A percentile compares a stretch with the other conserved stretches of the same genome.
These are phyloP conservation scores for Australoheros facetus DNA, from an alignment of 2,797 vertebrate species.

Conservation along the genomic window DNA sequence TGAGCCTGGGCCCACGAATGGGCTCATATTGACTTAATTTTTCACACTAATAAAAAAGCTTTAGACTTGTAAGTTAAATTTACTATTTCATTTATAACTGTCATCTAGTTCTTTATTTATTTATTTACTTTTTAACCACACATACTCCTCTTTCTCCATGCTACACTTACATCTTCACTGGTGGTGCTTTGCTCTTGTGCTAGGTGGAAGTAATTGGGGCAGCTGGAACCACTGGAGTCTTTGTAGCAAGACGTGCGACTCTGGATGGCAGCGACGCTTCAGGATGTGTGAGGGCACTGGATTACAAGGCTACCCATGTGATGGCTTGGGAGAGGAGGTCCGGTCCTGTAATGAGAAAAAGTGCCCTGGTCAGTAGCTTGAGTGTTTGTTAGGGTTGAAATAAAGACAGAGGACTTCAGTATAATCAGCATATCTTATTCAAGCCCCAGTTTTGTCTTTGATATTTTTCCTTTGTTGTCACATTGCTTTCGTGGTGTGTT, in stretches of 20 bases:
- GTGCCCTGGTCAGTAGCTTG: conserved; percentile 88
- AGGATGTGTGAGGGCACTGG: conserved; percentile 93
- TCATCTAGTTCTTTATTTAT: not conserved
- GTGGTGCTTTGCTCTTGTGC: not conserved
- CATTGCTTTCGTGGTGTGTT: not conserved
- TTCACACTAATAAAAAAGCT: not conserved
- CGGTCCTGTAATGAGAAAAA: conserved; percentile 97
- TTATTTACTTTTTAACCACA: not conserved
- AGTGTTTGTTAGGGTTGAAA: not conserved
- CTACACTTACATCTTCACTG: not conserved
- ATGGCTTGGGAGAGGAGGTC: conserved; percentile 94
- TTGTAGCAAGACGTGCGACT: conserved; percentile 97
- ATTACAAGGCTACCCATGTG: conserved; percentile 89
- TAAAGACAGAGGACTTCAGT: not conserved
- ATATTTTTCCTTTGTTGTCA: not conserved
- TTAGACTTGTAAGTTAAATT: conserved; percentile 2
- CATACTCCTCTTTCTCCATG: not conserved
- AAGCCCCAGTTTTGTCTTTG: not conserved
- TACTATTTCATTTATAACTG: not conserved
- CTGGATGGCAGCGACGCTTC: conserved; percentile 94
- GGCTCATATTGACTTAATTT: conserved; percentile 15
- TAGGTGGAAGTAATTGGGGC: conserved; percentile 93
- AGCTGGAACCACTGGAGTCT: conserved; percentile 96
- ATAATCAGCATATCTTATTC: not conserved
- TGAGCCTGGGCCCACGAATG: conserved; percentile 5